Evolutionary conservation across 2,888 invertebrate species (phyloP).

Genomic region (Agrochola lychnidis): DNA sequence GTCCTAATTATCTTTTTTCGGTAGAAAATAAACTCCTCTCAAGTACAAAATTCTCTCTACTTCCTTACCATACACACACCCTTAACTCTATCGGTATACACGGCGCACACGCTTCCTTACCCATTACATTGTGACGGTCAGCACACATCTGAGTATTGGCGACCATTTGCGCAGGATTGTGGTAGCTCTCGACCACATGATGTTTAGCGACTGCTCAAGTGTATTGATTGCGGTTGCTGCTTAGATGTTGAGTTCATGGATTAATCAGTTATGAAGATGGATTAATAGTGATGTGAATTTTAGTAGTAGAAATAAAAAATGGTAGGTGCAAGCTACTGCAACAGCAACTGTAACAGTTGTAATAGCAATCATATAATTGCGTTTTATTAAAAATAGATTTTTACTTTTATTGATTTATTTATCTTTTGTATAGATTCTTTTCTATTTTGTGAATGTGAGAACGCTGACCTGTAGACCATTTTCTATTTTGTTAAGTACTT

Average conservation of each 20-base stretch:
- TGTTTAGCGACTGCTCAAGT: conserved; percentile 11
- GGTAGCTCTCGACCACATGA: conserved; percentile 10
- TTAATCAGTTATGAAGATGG: not conserved
- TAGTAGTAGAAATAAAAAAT: too few relatives aligned
- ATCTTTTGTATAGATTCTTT: too few relatives aligned
- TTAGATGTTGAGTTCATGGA: not conserved
- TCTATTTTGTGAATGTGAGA: too few relatives aligned
- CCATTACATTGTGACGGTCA: conserved; percentile 34
- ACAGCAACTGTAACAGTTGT: too few relatives aligned
- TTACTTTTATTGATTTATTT: too few relatives aligned
- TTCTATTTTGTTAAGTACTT: too few relatives aligned
- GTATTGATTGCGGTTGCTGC: conserved; percentile 19
- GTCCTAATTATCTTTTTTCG: not conserved
- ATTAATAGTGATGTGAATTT: too few relatives aligned
- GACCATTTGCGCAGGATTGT: conserved; percentile 53
- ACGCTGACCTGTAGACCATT: too few relatives aligned
- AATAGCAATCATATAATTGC: too few relatives aligned
- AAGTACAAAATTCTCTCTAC: not conserved
- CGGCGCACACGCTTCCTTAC: conserved; percentile 29
- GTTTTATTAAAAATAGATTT: too few relatives aligned
- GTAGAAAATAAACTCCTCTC: not conserved
- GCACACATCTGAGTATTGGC: conserved; percentile 65
- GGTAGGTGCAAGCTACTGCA: too few relatives aligned
- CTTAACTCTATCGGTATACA: conserved; percentile 31
- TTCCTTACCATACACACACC: not conserved